A percentile compares a stretch with the other conserved stretches of the same genome.
These are phyloP conservation scores for Cyprinodon tularosa DNA, from an alignment of 2,113 vertebrate genomes.

Conservation along the genomic window DNA sequence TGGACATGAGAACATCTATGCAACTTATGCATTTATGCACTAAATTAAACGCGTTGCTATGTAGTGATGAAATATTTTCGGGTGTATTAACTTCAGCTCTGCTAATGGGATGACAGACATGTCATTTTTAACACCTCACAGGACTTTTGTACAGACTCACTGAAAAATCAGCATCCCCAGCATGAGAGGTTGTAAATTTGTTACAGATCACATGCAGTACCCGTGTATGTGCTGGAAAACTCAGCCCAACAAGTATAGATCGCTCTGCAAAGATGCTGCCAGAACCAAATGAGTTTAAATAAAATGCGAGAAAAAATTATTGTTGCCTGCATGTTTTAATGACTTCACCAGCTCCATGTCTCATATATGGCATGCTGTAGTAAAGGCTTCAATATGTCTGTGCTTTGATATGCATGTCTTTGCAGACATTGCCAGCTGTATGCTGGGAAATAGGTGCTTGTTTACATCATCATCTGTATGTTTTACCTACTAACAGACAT, in stretches of 20 bases:
- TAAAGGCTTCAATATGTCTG: conserved; percentile 32
- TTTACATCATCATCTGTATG: conserved; percentile 17
- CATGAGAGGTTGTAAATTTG: conserved; percentile 24
- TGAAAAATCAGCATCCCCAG: conserved; percentile 31
- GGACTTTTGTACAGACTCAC: conserved; percentile 27
- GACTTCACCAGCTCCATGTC: conserved; percentile 58
- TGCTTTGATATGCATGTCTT: neutral
- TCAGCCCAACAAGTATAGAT: conserved; percentile 24
- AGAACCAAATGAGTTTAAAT: conserved; percentile 67
- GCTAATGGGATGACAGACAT: conserved; percentile 1
- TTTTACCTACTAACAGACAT: conserved; percentile 6
- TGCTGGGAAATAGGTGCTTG: conserved; percentile 1
- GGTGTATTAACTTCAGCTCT: neutral
- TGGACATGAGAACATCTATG: conserved; percentile 6
- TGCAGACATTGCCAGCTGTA: neutral
- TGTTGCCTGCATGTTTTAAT: conserved; percentile 26
- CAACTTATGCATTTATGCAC: neutral
- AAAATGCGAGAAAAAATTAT: conserved; percentile 76
- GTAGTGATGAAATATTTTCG: conserved; percentile 6
- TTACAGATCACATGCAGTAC: neutral
- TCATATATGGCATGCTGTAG: conserved; percentile 49
- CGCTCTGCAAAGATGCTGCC: conserved; percentile 37
- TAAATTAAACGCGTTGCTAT: conserved; percentile 4
- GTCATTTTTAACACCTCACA: conserved; percentile 18
- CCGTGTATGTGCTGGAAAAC: conserved; percentile 10